phyloP scores from a whole-genome alignment of 2,113 vertebrate genomes.

The Hemicordylus capensis region DNA sequence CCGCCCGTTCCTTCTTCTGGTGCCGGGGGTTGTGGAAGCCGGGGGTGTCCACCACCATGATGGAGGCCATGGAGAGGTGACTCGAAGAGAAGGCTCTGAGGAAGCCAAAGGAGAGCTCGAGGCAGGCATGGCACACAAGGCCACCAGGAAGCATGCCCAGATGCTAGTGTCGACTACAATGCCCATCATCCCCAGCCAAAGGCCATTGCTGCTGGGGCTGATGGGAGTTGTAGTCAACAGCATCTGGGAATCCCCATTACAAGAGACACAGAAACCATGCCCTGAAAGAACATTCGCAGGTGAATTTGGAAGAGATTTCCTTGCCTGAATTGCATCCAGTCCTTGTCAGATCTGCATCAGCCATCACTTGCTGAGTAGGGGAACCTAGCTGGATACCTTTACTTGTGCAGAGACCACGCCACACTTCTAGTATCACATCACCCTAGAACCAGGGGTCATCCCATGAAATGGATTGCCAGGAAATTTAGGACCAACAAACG shows the following conservation, averaged over 20 bases:
- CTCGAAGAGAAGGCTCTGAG: conserved; percentile 86
- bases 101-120: fast-evolving
- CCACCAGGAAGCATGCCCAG: too few relatives aligned
- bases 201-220: too few relatives aligned
- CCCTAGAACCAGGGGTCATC: too few relatives aligned
- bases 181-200: too few relatives aligned
- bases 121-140: fast-evolving
- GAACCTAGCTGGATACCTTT: background rate
- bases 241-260: too few relatives aligned
- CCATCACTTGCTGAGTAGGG: background rate
- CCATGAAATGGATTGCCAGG: too few relatives aligned
- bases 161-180: too few relatives aligned
- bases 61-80: conserved; percentile 87
- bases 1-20: conserved; percentile 78
- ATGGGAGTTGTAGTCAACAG: too few relatives aligned
- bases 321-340: background rate
- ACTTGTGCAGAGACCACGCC: background rate
- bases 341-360: background rate
- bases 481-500: too few relatives aligned
- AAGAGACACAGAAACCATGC: background rate
- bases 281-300: too few relatives aligned
- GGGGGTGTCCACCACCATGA: conserved; percentile 90
- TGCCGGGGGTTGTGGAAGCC: conserved; percentile 90
- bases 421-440: too few relatives aligned
- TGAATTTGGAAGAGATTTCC: background rate